Percentiles rank a stretch among this genome's conserved stretches.
Conservation (phyloP, 37 sponge, comb jelly and placozoan species). For the Tethya wilhelma region DNA sequence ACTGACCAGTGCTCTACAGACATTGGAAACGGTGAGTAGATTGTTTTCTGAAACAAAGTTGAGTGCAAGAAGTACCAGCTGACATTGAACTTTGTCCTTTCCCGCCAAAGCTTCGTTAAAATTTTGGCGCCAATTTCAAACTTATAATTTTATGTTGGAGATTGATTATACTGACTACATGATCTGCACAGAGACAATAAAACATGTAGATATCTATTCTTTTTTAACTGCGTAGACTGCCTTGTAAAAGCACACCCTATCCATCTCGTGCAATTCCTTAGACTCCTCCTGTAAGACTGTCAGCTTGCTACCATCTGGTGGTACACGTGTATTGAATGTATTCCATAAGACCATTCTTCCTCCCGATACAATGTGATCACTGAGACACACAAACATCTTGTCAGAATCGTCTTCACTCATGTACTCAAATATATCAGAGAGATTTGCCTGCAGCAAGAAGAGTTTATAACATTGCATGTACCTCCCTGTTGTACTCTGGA, state of each 20-base stretch:
- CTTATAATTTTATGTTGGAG: background rate
- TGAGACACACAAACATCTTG: slow-evolving; percentile 19
- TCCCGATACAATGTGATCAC: background rate
- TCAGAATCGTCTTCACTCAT: slow-evolving; percentile 46
- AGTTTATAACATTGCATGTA: background rate
- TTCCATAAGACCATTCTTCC: slow-evolving; percentile 76
- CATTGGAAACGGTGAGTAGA: background rate
- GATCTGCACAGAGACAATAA: background rate
- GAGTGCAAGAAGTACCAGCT: too few relatives aligned
- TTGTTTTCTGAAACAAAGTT: too few relatives aligned
- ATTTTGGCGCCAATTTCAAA: background rate
- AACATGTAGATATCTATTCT: background rate
- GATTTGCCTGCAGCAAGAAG: slow-evolving; percentile 26
- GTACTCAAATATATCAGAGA: slow-evolving; percentile 76
- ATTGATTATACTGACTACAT: background rate
- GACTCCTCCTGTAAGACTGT: slow-evolving; percentile 20
- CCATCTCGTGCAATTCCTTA: slow-evolving; percentile 25
- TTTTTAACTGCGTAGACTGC: slow-evolving; percentile 19
- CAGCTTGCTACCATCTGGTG: slow-evolving; percentile 21
- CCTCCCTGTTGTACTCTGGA: background rate
- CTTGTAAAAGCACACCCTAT: slow-evolving; percentile 61
- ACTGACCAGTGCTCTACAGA: slow-evolving; percentile 12
- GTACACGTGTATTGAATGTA: slow-evolving; percentile 21
- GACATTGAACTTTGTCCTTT: background rate
- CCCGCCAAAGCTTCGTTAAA: background rate